Conservation (phyloP, 2,888 invertebrate genomes). For the Barypeithes pellucidus region DNA sequence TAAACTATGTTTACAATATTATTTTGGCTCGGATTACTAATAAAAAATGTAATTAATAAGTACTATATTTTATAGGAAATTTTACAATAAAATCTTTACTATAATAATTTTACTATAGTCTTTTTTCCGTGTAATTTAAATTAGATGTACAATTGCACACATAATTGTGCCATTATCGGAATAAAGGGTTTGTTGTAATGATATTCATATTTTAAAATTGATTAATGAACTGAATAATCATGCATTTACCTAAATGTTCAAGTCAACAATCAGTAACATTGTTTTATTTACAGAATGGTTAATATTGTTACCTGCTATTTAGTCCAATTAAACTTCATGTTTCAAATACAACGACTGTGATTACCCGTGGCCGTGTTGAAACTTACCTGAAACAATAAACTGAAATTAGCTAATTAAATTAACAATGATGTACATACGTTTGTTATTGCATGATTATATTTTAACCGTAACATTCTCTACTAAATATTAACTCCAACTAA, state of each 20-base stretch:
- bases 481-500: not conserved
- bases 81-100: no score
- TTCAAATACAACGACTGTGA: not conserved
- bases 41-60: no score
- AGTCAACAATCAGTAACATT: not conserved
- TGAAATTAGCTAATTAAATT: slow-evolving; percentile 24
- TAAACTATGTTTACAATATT: no score
- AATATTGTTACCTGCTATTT: slow-evolving; percentile 2
- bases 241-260: not conserved
- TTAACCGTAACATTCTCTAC: not conserved
- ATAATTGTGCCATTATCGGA: no score
- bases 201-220: no score
- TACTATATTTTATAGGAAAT: no score
- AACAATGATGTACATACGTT: slow-evolving; percentile 5
- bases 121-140: no score
- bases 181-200: no score
- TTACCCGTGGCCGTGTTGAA: slow-evolving; percentile 13
- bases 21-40: no score
- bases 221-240: no score
- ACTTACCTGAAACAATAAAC: slow-evolving; percentile 30
- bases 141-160: no score
- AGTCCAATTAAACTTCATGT: slow-evolving; percentile 1
- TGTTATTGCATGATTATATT: not conserved
- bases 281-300: slow-evolving; percentile 5
- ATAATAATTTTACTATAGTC: no score